phyloP scores from a whole-genome alignment of 2,888 invertebrate species.

The Luperina nickerlii region DNA sequence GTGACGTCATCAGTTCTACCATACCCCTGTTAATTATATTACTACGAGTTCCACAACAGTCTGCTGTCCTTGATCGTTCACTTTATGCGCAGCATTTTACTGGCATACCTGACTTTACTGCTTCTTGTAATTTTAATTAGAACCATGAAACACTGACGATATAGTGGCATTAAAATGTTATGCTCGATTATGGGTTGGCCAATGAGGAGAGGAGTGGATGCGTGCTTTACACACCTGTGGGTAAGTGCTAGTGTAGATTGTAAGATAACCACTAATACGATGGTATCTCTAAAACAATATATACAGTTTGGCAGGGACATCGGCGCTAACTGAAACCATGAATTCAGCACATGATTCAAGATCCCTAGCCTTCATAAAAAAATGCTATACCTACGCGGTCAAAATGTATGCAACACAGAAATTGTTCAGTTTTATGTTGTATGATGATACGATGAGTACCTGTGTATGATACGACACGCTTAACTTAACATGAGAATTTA shows the following conservation, averaged over 20 bases:
- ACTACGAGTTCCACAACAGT: constrained; percentile 36
- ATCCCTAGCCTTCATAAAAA: too few relatives aligned
- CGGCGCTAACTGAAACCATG: too few relatives aligned
- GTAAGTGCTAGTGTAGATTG: not conserved
- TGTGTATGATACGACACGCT: too few relatives aligned
- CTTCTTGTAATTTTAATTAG: constrained; percentile 29
- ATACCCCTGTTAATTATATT: constrained; percentile 60
- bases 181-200: not conserved
- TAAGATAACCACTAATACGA: not conserved
- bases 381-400: too few relatives aligned
- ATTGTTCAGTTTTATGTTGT: too few relatives aligned
- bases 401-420: too few relatives aligned
- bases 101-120: constrained; percentile 32
- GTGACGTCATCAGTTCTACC: constrained; percentile 38
- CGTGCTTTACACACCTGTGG: not conserved
- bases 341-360: too few relatives aligned
- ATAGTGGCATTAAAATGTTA: not conserved
- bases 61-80: constrained; percentile 47
- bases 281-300: not conserved
- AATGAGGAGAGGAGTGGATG: not conserved
- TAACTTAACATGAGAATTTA: not conserved
- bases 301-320: too few relatives aligned
- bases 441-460: too few relatives aligned
- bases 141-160: constrained; percentile 5
- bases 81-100: constrained; percentile 45